Conservation (phyloP, 92 coral and sea anemone species). For the Bergia sp. region DNA sequence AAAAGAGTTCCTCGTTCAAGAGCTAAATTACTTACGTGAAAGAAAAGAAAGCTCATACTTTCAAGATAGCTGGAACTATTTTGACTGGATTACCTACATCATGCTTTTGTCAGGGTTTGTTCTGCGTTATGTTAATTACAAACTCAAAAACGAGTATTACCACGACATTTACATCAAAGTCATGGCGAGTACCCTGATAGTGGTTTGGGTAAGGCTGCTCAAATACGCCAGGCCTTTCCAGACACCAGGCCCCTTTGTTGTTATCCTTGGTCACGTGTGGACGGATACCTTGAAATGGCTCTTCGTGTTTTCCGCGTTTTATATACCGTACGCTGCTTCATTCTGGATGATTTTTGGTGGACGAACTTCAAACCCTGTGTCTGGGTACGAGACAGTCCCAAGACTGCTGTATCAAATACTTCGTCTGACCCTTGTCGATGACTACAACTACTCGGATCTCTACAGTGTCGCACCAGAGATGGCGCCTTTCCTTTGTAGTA, state of each 20-base stretch:
- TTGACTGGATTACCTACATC: conserved; percentile 66
- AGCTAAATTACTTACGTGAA: conserved; percentile 40
- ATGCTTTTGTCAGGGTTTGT: conserved; percentile 51
- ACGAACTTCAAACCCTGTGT: conserved; percentile 45
- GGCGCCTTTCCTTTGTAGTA: conserved; percentile 65
- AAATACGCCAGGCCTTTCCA: conserved; percentile 77
- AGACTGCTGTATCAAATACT: conserved; percentile 51
- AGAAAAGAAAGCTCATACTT: conserved; percentile 54
- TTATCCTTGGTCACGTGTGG: conserved; percentile 61
- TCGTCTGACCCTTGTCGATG: conserved; percentile 66
- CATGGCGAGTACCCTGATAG: conserved; percentile 48
- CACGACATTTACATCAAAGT: conserved; percentile 39
- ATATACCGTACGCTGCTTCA: conserved; percentile 68
- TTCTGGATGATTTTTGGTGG: conserved; percentile 78
- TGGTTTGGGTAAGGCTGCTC: conserved; percentile 72
- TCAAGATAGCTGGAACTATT: conserved; percentile 69
- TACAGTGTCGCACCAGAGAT: conserved; percentile 52
- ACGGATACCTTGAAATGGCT: conserved; percentile 66
- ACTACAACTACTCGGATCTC: conserved; percentile 64
- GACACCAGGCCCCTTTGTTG: conserved; percentile 72
- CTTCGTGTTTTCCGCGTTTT: conserved; percentile 62
- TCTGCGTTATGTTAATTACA: conserved; percentile 42
- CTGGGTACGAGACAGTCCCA: conserved; percentile 56
- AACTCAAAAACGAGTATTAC: conserved; percentile 22
- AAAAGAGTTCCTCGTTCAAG: conserved; percentile 46